Conservation (phyloP, 2,888 invertebrate species). For the Lasiommata megera region DNA sequence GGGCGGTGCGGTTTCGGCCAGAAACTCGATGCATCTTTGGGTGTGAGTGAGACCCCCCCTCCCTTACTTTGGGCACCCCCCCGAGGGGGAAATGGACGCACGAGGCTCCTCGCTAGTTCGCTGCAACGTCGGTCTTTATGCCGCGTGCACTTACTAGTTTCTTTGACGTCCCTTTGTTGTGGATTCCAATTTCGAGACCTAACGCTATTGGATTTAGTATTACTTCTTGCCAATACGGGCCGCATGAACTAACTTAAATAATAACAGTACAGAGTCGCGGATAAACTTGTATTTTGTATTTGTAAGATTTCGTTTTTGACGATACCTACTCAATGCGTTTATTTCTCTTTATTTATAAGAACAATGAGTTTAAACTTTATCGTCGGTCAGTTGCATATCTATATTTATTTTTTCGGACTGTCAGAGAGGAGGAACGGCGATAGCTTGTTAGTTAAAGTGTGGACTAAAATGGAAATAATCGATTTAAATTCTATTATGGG, state of each 20-base stretch:
- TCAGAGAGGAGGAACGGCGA: no score
- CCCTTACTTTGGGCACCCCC: slow-evolving; percentile 42
- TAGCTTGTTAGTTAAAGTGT: no score
- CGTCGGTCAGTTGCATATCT: background rate
- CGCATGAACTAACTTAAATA: slow-evolving; percentile 25
- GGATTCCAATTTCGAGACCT: slow-evolving; percentile 72
- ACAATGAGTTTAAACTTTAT: background rate
- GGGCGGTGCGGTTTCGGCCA: slow-evolving; percentile 74
- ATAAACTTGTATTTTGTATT: slow-evolving; percentile 17
- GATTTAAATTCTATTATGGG: no score
- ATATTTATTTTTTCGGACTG: no score
- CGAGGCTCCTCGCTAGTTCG: slow-evolving; percentile 64
- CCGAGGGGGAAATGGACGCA: slow-evolving; percentile 76
- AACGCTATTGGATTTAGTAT: slow-evolving; percentile 43
- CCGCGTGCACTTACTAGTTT: slow-evolving; percentile 77
- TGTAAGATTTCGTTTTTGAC: slow-evolving; percentile 6
- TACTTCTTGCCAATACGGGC: slow-evolving; percentile 35
- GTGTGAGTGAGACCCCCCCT: slow-evolving; percentile 67
- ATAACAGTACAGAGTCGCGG: slow-evolving; percentile 6
- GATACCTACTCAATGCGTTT: background rate
- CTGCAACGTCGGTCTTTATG: slow-evolving; percentile 71
- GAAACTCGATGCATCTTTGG: slow-evolving; percentile 75
- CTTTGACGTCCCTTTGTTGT: slow-evolving; percentile 76
- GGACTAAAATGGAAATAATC: no score
- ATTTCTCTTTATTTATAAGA: background rate